Evolutionary conservation across 2,797 vertebrate genomes (phyloP), one percentile per base, ranked within the genome.

Genomic region (Danionella dracula): DNA sequence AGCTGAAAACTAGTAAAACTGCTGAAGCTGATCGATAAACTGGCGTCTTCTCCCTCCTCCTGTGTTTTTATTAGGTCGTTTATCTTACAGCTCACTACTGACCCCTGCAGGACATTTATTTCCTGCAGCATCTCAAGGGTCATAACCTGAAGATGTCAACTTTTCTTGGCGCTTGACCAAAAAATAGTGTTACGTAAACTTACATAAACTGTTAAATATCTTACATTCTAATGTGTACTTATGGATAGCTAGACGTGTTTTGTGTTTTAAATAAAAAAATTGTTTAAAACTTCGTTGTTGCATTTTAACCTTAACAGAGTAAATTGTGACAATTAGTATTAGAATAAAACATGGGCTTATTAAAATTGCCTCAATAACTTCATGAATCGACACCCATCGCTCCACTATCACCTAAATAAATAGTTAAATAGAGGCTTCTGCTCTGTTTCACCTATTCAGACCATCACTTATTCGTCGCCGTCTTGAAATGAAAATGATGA

Each of bases 371-470:
- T 63, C 48, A 63, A 51, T 63, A 63, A 53, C 60, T 63, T 51
- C 48, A 32, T 32, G 60, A 63, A 55, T 54, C 48, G 41, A 61
- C 38, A 45, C 42, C 49, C 50, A 42, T 66, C 40, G 59, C 46
- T 67, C 55, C 68, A 66, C 63, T 63, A 74, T 77, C 59, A 72
- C 44, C 66, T 73, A 60, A 70, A 78, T n/a, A n/a, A n/a, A n/a
- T n/a, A n/a, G n/a, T 81, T 71, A 77, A 81, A 82, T 79, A 54
- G 62, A 66, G 66, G 17, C 55, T 68, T 70, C 78, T 57, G 60
- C 60, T 13, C 70, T 16, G 61, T 79, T 71, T 74, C 76, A 72
- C 20, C n/a, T n/a, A n/a, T n/a, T n/a, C n/a, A n/a, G n/a, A 32
- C 48, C 9, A 49, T 59, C 57, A 45, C 45, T 44, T 16, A 49